Evolutionary conservation across 2,888 invertebrate species (phyloP), one percentile per base, ranked within the genome.

Genomic region (Melikaiella ostensackeni): DNA sequence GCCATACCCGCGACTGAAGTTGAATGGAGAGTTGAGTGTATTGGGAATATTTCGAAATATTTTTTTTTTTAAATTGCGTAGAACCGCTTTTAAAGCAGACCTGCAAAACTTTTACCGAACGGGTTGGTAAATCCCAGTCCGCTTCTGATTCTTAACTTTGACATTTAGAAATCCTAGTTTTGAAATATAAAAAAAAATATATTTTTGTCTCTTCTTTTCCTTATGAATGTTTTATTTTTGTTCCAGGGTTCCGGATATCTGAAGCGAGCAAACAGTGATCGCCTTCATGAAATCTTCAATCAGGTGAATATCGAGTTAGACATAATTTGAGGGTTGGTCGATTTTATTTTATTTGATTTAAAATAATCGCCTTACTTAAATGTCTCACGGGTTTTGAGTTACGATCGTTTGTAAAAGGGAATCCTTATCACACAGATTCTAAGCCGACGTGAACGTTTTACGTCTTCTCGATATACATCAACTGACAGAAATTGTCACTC

Each of bases 201-300:
- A 19, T 3, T 50, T 50, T 50, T n/a, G n/a, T 50, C 1, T 2
- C n/a, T 50, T n/a, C n/a, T 50, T 50, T 50, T 21, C 21, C 55
- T 55, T 3, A 21, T 55, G 2, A 21, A 21, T 21, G 5, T 27
- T 27, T 63, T 19, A 61, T 61, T 70, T 46, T 77, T 66, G 3
- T 74, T 93, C 64, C 91, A 97, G 97, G 96, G 96, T 93, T 95
- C 96, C 92, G 96, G 96, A 92, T 96, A 96, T 92, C 93, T 98
- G 89, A 97, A 96, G 93, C 94, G 98, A 91, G 98, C 98, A 80
- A 96, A 96, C 90, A 94, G 96, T 86, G 96, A 97, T 80, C 95
- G 95, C 87, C 94, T 99, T 84, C 94, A 95, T 92, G 96, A 96
- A 86, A 96, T 99, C 91, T 99, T 99, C 93, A 92, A 95, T 84